Conservation (phyloP, 23 tunicate species). For the Aplidium turbinatum region DNA sequence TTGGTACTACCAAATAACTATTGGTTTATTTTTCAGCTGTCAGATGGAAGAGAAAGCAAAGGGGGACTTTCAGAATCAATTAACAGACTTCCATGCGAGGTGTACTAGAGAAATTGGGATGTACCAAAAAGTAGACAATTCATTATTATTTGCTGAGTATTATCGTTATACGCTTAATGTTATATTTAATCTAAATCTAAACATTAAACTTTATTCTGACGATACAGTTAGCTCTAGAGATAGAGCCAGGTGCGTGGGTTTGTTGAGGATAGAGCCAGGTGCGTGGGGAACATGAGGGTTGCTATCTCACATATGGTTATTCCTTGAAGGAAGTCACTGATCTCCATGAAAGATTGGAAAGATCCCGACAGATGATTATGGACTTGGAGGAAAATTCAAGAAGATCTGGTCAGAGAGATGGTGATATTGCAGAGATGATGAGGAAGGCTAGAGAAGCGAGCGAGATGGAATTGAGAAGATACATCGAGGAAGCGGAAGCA, state of each 20-base stretch:
- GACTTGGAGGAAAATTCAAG: constrained; percentile 68
- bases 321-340: constrained; percentile 56
- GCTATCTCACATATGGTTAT: too few relatives aligned
- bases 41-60: constrained; percentile 52
- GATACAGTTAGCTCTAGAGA: too few relatives aligned
- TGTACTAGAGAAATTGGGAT: constrained; percentile 55
- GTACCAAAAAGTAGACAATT: constrained; percentile 57
- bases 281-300: too few relatives aligned
- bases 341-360: constrained; percentile 64
- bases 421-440: constrained; percentile 62
- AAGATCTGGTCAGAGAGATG: constrained; percentile 49
- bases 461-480: constrained; percentile 79
- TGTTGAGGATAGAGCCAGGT: too few relatives aligned
- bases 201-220: too few relatives aligned
- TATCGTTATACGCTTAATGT: neutral
- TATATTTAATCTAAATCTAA: neutral
- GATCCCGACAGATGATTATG: constrained; percentile 67
- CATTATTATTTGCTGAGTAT: neutral
- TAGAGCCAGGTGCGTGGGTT: too few relatives aligned
- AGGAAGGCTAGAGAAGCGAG: constrained; percentile 82
- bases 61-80: constrained; percentile 54
- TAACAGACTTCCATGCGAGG: constrained; percentile 53
- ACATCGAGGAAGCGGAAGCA: constrained; percentile 81
- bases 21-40: constrained; percentile 17
- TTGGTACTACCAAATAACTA: neutral